These are phyloP conservation scores for Trichogramma dendrolimi DNA, from an alignment of 2,888 invertebrate genomes.

Conservation along the genomic window DNA sequence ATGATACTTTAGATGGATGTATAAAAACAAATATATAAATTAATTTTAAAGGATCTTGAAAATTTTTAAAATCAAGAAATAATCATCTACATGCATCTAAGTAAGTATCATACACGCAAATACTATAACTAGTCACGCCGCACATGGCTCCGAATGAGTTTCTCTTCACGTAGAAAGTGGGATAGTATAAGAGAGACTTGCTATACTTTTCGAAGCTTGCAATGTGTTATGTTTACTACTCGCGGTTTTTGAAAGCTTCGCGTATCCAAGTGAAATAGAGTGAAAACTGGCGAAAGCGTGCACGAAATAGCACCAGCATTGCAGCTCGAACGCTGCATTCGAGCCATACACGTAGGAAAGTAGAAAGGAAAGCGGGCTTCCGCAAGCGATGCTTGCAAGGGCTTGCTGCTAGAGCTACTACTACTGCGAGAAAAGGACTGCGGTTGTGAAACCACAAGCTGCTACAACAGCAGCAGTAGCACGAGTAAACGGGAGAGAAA, in stretches of 20 bases:
- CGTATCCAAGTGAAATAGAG: slow-evolving; percentile 7
- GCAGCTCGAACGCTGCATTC: neutral
- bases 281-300: slow-evolving; percentile 11
- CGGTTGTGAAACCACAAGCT: slow-evolving; percentile 49
- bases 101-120: neutral
- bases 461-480: slow-evolving; percentile 37
- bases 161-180: neutral
- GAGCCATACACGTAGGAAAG: neutral
- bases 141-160: neutral
- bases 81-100: neutral
- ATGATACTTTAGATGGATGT: neutral
- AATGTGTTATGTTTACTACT: slow-evolving; percentile 31
- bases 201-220: neutral
- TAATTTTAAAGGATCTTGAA: no score
- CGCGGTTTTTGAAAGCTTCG: slow-evolving; percentile 47
- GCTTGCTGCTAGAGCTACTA: slow-evolving; percentile 14
- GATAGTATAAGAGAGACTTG: neutral
- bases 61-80: no score
- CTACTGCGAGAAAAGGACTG: slow-evolving; percentile 38
- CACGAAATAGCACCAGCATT: slow-evolving; percentile 14
- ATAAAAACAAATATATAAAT: neutral
- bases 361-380: slow-evolving; percentile 34
- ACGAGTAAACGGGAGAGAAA: slow-evolving; percentile 11
- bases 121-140: neutral
- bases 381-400: slow-evolving; percentile 42